These are phyloP conservation scores for Drosophila setosimentum DNA, from an alignment of 2,888 invertebrate genomes.

Conservation along the genomic window DNA sequence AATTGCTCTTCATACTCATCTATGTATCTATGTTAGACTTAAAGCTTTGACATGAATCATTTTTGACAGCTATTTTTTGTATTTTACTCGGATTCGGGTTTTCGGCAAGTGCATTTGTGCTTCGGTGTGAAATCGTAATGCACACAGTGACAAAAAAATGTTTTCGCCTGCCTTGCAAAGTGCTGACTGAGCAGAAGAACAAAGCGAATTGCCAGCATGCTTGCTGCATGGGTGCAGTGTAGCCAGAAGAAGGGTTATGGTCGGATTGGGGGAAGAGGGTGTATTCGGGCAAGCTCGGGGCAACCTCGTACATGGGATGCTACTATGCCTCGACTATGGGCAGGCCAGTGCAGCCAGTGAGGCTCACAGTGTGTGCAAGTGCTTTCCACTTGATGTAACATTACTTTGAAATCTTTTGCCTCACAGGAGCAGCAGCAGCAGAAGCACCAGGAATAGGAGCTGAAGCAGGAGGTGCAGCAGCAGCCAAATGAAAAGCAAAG, in stretches of 20 bases:
- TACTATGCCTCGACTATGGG: conserved; percentile 45
- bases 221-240: conserved; percentile 37
- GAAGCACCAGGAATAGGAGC: conserved; percentile 19
- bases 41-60: not conserved
- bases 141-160: conserved; percentile 12
- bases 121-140: conserved; percentile 30
- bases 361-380: conserved; percentile 67
- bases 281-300: conserved; percentile 3
- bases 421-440: conserved; percentile 34
- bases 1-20: not conserved
- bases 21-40: not conserved
- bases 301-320: conserved; percentile 42
- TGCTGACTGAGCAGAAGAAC: conserved; percentile 78
- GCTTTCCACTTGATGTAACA: conserved; percentile 81
- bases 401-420: conserved; percentile 78
- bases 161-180: conserved; percentile 56
- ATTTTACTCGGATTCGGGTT: not conserved
- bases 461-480: conserved; percentile 28
- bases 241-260: conserved; percentile 13
- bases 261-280: not conserved
- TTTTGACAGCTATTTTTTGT: not conserved
- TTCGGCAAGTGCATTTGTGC: conserved; percentile 42
- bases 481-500: conserved; percentile 76
- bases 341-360: conserved; percentile 24
- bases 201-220: conserved; percentile 67